Evolutionary conservation across 2,113 vertebrate genomes (phyloP), one percentile per base, ranked within the genome.

Genomic region (Hyla sarda): DNA sequence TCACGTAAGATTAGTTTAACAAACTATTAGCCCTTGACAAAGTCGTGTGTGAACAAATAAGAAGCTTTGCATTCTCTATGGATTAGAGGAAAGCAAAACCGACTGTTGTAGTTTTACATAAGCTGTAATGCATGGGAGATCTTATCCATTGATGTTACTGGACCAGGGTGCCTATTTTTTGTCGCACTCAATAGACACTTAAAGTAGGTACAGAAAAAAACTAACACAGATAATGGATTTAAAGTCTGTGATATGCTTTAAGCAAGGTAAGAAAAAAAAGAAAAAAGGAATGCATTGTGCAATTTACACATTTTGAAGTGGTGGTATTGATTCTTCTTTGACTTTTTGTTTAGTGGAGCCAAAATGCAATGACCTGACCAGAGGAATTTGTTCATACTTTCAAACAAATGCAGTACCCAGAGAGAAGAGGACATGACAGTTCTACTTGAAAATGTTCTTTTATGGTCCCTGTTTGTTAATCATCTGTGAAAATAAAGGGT

Each of bases 401-500:
- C 21, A 10, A 21, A 47, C 85, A 87, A 87, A 74, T 74, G 69
- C 85, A 82, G 67, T 17, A 80, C 62, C 37, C 50, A 82, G 52
- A 87, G 77, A 81, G 48, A 37, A 82, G 52, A 86, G 30, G 48
- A 78, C 45, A 41, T 23, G 19, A 23, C 5, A 8, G 60, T 82
- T 90, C 76, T 77, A 28, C 47, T 52, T 76, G 82, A 47, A 91
- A 92, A 92, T 89, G 82, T 88, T 82, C 45, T 85, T 85, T 34
- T 82, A 45, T 62, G 74, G 85, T 50, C 62, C 52, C 16, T 28
- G 23, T 74, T 82, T 82, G 50, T 2, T 82, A 87, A 77, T 62
- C 23, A 60, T 88, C 76, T 87, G 85, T 89, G 88, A 89, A 88
- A 89, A 87, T 82, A 86, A 87, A 85, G 34, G 88, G 80, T 90